Evolutionary conservation across 1,140 invertebrate genomes (phyloP).

Genomic region (Drosophila bocki): DNA sequence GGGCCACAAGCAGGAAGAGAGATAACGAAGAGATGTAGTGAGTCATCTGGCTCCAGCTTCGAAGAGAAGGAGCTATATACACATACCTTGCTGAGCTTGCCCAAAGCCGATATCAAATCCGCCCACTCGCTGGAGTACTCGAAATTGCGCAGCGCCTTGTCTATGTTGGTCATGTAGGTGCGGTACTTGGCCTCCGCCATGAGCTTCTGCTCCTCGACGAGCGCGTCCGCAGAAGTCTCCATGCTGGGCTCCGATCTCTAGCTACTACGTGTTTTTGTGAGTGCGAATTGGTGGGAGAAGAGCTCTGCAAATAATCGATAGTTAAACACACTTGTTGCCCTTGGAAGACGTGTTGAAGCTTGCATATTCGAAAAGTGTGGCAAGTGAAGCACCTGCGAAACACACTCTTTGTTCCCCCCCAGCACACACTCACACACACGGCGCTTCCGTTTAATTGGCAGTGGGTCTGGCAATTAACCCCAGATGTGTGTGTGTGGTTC

Average conservation of each 20-base stretch:
- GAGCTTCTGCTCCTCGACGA: conserved; percentile 89
- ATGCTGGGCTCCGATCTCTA: conserved; percentile 44
- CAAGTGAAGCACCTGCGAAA: conserved; percentile 47
- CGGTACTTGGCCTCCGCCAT: conserved; percentile 92
- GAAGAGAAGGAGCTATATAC: conserved; percentile 85
- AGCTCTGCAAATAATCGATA: conserved; percentile 63
- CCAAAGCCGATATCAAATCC: conserved; percentile 96
- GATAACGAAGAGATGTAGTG: conserved; percentile 10
- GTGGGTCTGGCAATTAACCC: conserved; percentile 24
- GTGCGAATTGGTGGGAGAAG: conserved; percentile 17
- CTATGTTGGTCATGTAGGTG: conserved; percentile 92
- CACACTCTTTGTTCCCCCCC: conserved; percentile 20
- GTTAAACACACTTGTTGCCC: conserved; percentile 77
- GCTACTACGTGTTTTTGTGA: conserved; percentile 12
- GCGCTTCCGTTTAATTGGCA: conserved; percentile 24
- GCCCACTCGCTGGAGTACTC: conserved; percentile 98
- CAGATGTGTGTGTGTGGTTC: conserved; percentile 5
- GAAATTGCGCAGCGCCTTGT: conserved; percentile 96
- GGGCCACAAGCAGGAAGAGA: conserved; percentile 18
- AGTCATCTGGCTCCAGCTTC: conserved; percentile 21
- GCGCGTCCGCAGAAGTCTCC: conserved; percentile 82
- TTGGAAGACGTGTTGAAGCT: conserved; percentile 41
- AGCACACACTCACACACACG: conserved; percentile 2
- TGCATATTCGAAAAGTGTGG: conserved; percentile 48
- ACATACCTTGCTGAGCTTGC: conserved; percentile 97